These are phyloP conservation scores for Etheostoma nigrum DNA, from an alignment of 2,797 vertebrate genomes.

Conservation along the genomic window DNA sequence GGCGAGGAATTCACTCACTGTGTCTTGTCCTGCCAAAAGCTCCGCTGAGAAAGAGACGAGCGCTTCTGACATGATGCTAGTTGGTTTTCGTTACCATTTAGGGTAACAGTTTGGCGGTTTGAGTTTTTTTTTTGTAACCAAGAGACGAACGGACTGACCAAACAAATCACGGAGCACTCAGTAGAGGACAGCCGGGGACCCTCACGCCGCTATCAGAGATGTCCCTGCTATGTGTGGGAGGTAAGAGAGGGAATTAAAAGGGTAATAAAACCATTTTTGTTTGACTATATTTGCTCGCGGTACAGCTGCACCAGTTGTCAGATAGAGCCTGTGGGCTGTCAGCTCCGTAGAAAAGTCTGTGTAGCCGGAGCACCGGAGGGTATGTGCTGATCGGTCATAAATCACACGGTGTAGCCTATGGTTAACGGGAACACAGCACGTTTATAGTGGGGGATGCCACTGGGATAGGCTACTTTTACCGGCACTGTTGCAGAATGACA, in stretches of 20 bases:
- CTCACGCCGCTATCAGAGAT: conserved; percentile 82
- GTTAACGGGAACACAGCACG: conserved; percentile 14
- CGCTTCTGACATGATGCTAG: conserved; percentile 40
- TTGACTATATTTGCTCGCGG: conserved; percentile 18
- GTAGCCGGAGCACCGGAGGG: conserved; percentile 36
- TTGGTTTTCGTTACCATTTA: conserved; percentile 36
- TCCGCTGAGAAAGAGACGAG: conserved; percentile 34
- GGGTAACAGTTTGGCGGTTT: conserved; percentile 27
- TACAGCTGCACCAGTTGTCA: conserved; percentile 46
- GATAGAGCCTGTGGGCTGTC: conserved; percentile 55
- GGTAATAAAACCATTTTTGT: background rate
- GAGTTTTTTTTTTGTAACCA: conserved; percentile 35
- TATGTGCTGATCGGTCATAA: conserved; percentile 71
- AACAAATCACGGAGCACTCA: conserved; percentile 73
- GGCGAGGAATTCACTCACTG: conserved; percentile 57
- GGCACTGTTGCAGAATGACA: conserved; percentile 7
- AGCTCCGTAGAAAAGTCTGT: conserved; percentile 62
- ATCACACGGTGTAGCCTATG: conserved; percentile 27
- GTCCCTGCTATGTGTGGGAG: conserved; percentile 94
- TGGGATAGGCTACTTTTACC: conserved; percentile 24
- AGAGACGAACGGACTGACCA: conserved; percentile 53
- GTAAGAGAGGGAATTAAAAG: conserved; percentile 75
- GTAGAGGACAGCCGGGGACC: conserved; percentile 80
- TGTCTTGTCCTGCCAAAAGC: conserved; percentile 59
- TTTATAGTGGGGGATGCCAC: background rate